Conservation (phyloP, 2,888 invertebrate species). For the Apamea epomidion region DNA sequence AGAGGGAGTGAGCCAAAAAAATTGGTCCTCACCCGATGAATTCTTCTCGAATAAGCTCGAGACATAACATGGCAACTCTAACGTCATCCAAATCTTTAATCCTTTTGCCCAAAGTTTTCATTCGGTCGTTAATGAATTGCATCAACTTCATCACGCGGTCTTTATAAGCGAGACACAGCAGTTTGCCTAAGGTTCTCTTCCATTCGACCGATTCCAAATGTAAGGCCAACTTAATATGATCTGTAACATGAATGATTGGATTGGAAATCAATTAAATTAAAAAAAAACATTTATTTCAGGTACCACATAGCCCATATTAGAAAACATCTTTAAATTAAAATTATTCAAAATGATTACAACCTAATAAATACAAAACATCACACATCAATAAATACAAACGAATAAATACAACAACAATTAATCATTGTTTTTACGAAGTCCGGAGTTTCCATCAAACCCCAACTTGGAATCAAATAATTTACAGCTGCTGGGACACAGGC, state of each 20-base stretch:
- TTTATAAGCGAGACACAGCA: conserved; percentile 93
- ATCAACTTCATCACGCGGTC: conserved; percentile 93
- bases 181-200: conserved; percentile 93
- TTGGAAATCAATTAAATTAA: neutral
- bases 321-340: no score
- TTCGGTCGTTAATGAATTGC: conserved; percentile 94
- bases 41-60: conserved; percentile 93
- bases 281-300: no score
- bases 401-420: no score
- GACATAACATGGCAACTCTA: conserved; percentile 94
- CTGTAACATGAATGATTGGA: conserved; percentile 75
- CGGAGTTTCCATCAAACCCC: neutral
- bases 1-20: neutral
- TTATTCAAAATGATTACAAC: no score
- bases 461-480: neutral
- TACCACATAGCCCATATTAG: no score
- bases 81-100: conserved; percentile 95
- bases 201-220: conserved; percentile 94
- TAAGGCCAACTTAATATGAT: conserved; percentile 92
- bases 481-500: no score
- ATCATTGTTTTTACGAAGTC: neutral
- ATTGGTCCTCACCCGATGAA: conserved; percentile 90
- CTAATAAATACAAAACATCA: no score
- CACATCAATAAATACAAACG: no score
- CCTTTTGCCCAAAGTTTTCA: conserved; percentile 92